These are phyloP conservation scores for Romanogobio albipinnatus DNA, from an alignment of 2,113 vertebrate genomes.

Conservation along the genomic window DNA sequence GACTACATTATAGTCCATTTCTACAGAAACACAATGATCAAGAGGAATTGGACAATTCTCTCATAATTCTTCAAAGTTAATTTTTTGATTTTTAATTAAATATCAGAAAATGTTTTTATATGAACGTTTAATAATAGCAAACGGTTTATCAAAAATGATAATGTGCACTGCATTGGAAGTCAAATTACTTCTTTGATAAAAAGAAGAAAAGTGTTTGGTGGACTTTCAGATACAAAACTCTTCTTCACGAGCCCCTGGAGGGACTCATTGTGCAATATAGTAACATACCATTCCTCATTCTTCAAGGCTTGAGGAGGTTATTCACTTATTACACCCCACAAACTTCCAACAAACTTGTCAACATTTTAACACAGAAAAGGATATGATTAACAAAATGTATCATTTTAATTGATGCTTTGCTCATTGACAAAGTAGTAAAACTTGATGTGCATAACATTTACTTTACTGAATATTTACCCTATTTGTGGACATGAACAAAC, in stretches of 20 bases:
- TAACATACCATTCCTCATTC: constrained; percentile 20
- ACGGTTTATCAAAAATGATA: too few relatives aligned
- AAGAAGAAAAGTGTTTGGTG: not conserved
- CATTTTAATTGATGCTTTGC: not conserved
- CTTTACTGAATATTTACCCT: not conserved
- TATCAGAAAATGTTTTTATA: not conserved
- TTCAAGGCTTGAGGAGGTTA: not conserved
- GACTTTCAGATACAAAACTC: not conserved
- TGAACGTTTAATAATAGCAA: not conserved
- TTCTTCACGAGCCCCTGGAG: not conserved
- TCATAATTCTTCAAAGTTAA: too few relatives aligned
- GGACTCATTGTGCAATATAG: constrained; percentile 5
- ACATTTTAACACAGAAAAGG: not conserved
- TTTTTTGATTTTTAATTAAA: not conserved
- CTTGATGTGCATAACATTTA: not conserved
- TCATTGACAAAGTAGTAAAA: not conserved
- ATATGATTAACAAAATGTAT: not conserved
- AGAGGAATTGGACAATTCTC: not conserved
- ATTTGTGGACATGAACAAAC: not conserved
- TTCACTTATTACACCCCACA: not conserved
- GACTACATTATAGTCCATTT: not conserved
- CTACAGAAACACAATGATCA: not conserved
- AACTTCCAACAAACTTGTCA: too few relatives aligned
- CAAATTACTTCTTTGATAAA: not conserved
- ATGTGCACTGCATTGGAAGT: not conserved